Conservation (phyloP, 2,113 vertebrate species). For the Sinocyclocheilus rhinocerous region DNA sequence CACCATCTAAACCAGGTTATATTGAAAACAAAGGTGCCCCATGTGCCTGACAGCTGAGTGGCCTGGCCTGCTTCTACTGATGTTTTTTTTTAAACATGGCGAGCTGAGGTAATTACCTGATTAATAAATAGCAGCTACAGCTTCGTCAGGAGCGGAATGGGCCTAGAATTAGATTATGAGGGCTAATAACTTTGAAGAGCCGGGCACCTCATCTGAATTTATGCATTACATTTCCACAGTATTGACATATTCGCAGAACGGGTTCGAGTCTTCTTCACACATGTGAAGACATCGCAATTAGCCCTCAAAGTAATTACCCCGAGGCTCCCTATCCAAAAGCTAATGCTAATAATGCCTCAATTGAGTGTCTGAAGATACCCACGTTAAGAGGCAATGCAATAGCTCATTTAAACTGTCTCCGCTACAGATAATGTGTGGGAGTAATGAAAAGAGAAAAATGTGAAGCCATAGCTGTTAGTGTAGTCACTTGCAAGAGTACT, state of each 20-base stretch:
- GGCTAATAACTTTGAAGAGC: constrained; percentile 54
- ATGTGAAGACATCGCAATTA: constrained; percentile 56
- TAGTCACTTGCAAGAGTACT: not conserved
- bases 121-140: constrained; percentile 54
- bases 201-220: constrained; percentile 51
- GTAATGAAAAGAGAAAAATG: not conserved
- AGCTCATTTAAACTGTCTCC: constrained; percentile 31
- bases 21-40: not conserved
- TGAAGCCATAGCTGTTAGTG: not conserved
- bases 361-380: constrained; percentile 19
- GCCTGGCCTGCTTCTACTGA: not conserved
- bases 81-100: constrained; percentile 38
- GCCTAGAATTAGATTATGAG: constrained; percentile 54
- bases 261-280: constrained; percentile 46
- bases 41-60: not conserved
- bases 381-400: constrained; percentile 9
- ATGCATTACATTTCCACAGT: constrained; percentile 48
- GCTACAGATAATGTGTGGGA: constrained; percentile 2
- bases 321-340: constrained; percentile 26
- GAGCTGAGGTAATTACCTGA: constrained; percentile 54
- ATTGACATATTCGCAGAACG: constrained; percentile 47
- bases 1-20: not conserved
- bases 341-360: constrained; percentile 38
- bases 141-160: constrained; percentile 45
- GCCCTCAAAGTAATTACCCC: constrained; percentile 54